phyloP scores from a whole-genome alignment of 2,888 invertebrate genomes.

The Acronicta aceris region DNA sequence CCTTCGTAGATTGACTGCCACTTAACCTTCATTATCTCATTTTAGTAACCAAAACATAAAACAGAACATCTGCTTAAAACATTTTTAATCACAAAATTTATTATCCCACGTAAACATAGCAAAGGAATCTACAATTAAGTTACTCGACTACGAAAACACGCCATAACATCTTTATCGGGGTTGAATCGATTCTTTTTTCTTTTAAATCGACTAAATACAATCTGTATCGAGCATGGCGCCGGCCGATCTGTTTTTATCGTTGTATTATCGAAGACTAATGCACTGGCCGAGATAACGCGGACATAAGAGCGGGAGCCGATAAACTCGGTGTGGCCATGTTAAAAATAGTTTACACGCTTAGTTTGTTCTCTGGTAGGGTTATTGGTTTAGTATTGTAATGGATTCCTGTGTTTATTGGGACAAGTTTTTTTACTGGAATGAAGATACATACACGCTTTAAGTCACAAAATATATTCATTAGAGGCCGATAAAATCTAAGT shows the following conservation, averaged over 20 bases:
- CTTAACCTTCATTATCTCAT: constrained; percentile 52
- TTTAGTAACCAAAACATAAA: constrained; percentile 56
- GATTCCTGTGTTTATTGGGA: constrained; percentile 14
- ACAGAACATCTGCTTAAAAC: constrained; percentile 61
- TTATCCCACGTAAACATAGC: constrained; percentile 71
- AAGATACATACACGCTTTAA: neutral
- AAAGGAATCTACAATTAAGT: constrained; percentile 86
- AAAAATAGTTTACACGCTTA: constrained; percentile 88
- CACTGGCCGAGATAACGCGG: constrained; percentile 84
- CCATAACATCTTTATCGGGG: constrained; percentile 86
- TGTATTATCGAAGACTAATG: constrained; percentile 88
- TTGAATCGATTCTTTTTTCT: constrained; percentile 82
- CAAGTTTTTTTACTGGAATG: neutral
- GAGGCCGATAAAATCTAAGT: neutral
- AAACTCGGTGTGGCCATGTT: constrained; percentile 87
- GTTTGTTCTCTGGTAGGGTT: constrained; percentile 73
- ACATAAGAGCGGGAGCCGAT: constrained; percentile 88
- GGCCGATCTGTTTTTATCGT: constrained; percentile 86
- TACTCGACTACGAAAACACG: constrained; percentile 80
- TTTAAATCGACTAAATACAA: constrained; percentile 83
- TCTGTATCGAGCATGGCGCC: constrained; percentile 87
- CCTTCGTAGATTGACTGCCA: constrained; percentile 22
- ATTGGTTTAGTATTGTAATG: constrained; percentile 48
- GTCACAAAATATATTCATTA: neutral
- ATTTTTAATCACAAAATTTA: constrained; percentile 68